These are phyloP conservation scores for Drosophila nigromelanica DNA, from an alignment of 1,140 invertebrate species.

Conservation along the genomic window DNA sequence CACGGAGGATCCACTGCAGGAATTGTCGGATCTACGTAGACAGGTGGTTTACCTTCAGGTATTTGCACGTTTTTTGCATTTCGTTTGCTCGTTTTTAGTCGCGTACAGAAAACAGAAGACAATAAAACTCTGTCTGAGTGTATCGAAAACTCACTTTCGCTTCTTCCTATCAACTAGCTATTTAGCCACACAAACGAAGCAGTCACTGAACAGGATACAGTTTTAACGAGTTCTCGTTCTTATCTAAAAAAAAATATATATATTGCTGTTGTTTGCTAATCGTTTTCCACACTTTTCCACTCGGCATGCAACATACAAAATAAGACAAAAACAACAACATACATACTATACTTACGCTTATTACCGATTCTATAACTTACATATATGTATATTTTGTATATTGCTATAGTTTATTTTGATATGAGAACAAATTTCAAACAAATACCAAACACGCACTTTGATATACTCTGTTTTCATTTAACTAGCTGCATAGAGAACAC, in stretches of 20 bases:
- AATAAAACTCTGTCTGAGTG: slow-evolving; percentile 38
- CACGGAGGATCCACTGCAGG: slow-evolving; percentile 86
- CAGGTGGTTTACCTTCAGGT: slow-evolving; percentile 91
- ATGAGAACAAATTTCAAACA: slow-evolving; percentile 3
- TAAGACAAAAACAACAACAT: slow-evolving; percentile 4
- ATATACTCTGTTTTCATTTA: slow-evolving; percentile 4
- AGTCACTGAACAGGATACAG: slow-evolving; percentile 50
- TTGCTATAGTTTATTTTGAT: slow-evolving; percentile 1
- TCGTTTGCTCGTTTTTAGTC: slow-evolving; percentile 63
- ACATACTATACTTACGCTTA: slow-evolving; percentile 31
- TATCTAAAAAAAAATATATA: no score
- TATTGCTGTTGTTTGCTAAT: slow-evolving; percentile 53
- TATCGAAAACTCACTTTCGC: slow-evolving; percentile 30
- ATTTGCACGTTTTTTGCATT: slow-evolving; percentile 83
- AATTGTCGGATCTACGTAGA: slow-evolving; percentile 90
- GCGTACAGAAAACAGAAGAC: slow-evolving; percentile 8
- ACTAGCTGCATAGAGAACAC: slow-evolving; percentile 24
- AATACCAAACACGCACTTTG: slow-evolving; percentile 41
- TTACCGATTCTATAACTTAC: slow-evolving; percentile 28
- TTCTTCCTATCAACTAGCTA: slow-evolving; percentile 24
- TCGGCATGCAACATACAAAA: slow-evolving; percentile 48
- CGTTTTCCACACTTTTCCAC: neutral
- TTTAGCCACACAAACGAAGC: slow-evolving; percentile 2
- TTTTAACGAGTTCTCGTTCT: slow-evolving; percentile 9
- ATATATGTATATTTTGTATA: slow-evolving; percentile 29